These are phyloP conservation scores for Syngnathoides biaculeatus DNA, from an alignment of 2,113 vertebrate species.

Conservation along the genomic window DNA sequence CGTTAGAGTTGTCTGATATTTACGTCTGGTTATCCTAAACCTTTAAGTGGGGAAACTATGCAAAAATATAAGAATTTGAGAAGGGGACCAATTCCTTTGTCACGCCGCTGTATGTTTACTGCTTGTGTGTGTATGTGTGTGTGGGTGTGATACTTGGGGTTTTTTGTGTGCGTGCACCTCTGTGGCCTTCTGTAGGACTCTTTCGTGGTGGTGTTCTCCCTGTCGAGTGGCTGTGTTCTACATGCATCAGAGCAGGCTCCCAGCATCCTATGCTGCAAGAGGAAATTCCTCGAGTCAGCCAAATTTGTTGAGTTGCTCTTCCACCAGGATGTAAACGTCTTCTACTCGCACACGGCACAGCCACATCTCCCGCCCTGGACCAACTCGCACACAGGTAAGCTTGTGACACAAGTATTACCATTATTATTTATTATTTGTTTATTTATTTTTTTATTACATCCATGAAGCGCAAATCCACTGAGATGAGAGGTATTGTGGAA, in stretches of 20 bases:
- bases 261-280: slow-evolving; percentile 79
- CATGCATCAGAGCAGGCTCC: slow-evolving; percentile 83
- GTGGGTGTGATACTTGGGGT: slow-evolving; percentile 40
- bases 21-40: too few species aligned
- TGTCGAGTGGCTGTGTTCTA: slow-evolving; percentile 79
- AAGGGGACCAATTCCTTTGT: too few species aligned
- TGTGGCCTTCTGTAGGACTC: slow-evolving; percentile 73
- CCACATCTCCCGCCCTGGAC: slow-evolving; percentile 83
- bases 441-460: background rate
- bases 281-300: slow-evolving; percentile 76
- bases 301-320: slow-evolving; percentile 85
- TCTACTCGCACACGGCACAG: slow-evolving; percentile 79
- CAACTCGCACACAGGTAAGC: slow-evolving; percentile 58
- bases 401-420: background rate
- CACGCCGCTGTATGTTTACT: slow-evolving; percentile 24
- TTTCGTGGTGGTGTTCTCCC: slow-evolving; percentile 83
- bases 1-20: too few species aligned
- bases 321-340: slow-evolving; percentile 84
- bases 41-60: too few species aligned
- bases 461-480: background rate
- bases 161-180: slow-evolving; percentile 42
- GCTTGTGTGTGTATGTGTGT: slow-evolving; percentile 10
- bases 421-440: background rate
- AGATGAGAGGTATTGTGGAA: background rate
- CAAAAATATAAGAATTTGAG: too few species aligned